Evolutionary conservation across 1,140 invertebrate genomes (phyloP), one percentile per base, ranked within the genome.

Genomic region (Venturia canescens): DNA sequence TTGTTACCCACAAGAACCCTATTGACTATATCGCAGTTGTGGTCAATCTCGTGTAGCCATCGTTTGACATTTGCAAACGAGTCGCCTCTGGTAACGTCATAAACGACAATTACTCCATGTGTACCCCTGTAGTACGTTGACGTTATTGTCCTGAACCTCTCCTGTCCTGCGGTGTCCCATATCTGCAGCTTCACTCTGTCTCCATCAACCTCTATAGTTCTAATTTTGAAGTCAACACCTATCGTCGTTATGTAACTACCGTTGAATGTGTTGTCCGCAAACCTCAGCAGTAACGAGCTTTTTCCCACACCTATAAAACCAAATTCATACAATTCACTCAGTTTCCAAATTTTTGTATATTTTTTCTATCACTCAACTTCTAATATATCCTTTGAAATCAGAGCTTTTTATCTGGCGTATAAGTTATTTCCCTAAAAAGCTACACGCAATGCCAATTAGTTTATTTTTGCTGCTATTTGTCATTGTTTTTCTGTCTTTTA

Each of bases 1-100:
- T 99, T 99, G 92, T 99, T 99, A 71, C 99, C 99, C 91, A 99
- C 99, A 94, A 99, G 94, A 93, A 99, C 98, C 95, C 97, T 98
- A 93, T 99, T 99, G 78, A 99, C 98, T 88, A 98, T 96, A 94
- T 99, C 98, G 95, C 99, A 99, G 93, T 99, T 99, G 89, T 99
- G 97, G 89, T 99, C 98, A 86, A 99, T 99, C 94, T 99, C 99
- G 89, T 99, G 97, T 44, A 99, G 93, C 97, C 97, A 98, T 89
- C 98, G 93, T 90, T 99, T 99, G 0, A 99, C 98, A 93, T 99
- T 99, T 71, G 98, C 98, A 94, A 99, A 99, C 11, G 98, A 98
- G 89, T 99, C 98, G 31, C 98, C 98, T 92, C 97, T 99, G 70
- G 97, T 98, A 29, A 99, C 98, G 94, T 99, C 99, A 92, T 99